These are phyloP conservation scores for Habrosyne pyritoides DNA, from an alignment of 2,888 invertebrate species.

Conservation along the genomic window DNA sequence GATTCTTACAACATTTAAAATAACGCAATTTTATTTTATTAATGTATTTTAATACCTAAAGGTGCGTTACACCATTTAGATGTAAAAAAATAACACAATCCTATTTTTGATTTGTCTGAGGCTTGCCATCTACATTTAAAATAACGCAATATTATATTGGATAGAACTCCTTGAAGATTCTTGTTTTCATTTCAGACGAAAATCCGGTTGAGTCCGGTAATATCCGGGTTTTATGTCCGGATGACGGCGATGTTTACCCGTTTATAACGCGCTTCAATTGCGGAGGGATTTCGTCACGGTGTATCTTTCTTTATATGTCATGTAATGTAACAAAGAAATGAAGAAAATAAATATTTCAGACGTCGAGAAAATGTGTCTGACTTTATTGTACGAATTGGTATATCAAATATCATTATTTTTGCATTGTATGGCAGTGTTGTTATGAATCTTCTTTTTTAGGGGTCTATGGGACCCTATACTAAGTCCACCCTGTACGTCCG, in stretches of 20 bases:
- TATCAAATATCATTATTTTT: no score
- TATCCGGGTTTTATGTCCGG: constrained; percentile 27
- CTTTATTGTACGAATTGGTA: background rate
- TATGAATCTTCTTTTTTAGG: no score
- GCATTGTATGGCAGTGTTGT: no score
- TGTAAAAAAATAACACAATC: no score
- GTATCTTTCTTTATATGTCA: background rate
- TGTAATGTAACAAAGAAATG: background rate
- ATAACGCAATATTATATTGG: background rate
- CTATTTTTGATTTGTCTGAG: no score
- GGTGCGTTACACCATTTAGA: no score
- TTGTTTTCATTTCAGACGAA: background rate
- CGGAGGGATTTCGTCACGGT: constrained; percentile 1
- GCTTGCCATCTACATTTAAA: background rate
- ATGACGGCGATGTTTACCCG: constrained; percentile 1
- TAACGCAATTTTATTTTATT: no score
- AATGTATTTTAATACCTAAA: no score
- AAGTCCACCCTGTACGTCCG: no score
- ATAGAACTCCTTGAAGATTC: background rate
- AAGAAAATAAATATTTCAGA: background rate
- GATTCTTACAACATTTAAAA: no score
- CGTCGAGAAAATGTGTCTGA: background rate
- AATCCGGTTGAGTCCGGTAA: constrained; percentile 28
- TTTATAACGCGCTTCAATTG: constrained; percentile 4
- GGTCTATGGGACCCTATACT: no score